Evolutionary conservation across 2,888 invertebrate genomes (phyloP), one percentile per base, ranked within the genome.

Genomic region (Epistrophe eligans): DNA sequence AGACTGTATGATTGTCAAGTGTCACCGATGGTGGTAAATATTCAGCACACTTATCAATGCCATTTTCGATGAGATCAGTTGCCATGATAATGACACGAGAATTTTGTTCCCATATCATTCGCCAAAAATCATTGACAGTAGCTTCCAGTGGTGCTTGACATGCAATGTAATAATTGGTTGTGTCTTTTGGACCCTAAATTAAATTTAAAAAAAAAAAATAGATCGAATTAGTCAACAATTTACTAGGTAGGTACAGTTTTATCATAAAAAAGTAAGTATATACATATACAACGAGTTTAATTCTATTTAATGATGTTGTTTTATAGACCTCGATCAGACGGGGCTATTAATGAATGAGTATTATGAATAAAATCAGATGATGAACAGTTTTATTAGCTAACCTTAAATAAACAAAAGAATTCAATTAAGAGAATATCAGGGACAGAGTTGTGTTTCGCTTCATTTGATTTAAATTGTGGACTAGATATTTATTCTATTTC

Each of bases 71-170:
- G 83, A 98, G 95, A 93, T 97, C 97, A 0, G 98, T 98, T 43
- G 98, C 94, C 97, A 98, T 98, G 84, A 98, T 95, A 88, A 99
- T 95, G 52, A 98, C 96, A 90, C 97, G 95, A 15, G 96, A 95
- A 92, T 98, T 97, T 92, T 98, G 98, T 91, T 98, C 98, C 98
- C 98, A 98, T 70, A 98, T 95, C 98, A 99, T 98, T 57, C 97
- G 95, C 98, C 98, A 99, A 92, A 98, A 98, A 93, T 99, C 98
- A 40, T 94, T 94, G 0, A 97, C 95, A 0, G 98, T 98, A 89
- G 95, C 95, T 79, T 96, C 95, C 89, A 98, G 93, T 0, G 98
- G 98, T 11, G 97, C 98, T 93, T 99, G 98, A 90, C 97, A 97
- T 19, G 98, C 97, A 45, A 99, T 98, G 93, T 98, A 99, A 92